These are phyloP conservation scores for Deilephila porcellus DNA, from an alignment of 2,888 invertebrate genomes.

Conservation along the genomic window DNA sequence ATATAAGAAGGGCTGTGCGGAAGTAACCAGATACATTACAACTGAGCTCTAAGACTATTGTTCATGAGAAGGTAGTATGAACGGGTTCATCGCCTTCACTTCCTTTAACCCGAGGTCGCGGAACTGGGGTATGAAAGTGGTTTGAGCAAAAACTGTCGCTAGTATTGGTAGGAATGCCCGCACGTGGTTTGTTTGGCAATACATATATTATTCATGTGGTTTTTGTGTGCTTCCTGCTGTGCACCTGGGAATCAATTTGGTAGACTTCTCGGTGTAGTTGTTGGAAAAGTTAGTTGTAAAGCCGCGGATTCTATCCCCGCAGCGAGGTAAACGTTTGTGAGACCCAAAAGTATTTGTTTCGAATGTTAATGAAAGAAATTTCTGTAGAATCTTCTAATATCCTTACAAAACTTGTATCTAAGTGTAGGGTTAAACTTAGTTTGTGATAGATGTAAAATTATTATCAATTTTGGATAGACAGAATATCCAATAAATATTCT, in stretches of 20 bases:
- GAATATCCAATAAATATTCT: too few relatives aligned
- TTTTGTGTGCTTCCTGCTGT: not conserved
- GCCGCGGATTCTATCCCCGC: too few relatives aligned
- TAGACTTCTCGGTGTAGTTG: not conserved
- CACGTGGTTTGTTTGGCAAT: constrained; percentile 13
- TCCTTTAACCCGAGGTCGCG: constrained; percentile 18
- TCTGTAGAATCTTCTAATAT: too few relatives aligned
- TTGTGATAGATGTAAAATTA: too few relatives aligned
- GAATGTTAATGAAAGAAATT: too few relatives aligned
- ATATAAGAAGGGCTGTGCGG: too few relatives aligned
- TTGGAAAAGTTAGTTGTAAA: too few relatives aligned
- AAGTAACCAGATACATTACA: not conserved
- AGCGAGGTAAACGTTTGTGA: too few relatives aligned
- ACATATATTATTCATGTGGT: constrained; percentile 14
- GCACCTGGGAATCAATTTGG: not conserved
- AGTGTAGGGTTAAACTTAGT: too few relatives aligned
- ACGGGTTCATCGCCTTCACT: constrained; percentile 15
- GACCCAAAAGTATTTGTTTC: too few relatives aligned
- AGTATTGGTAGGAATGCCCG: not conserved
- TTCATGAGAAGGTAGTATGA: not conserved
- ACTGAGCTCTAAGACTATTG: not conserved
- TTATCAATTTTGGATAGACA: too few relatives aligned
- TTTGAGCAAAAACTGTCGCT: constrained; percentile 12
- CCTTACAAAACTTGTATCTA: too few relatives aligned
- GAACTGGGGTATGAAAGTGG: constrained; percentile 27